Evolutionary conservation across 37 sponge, comb jelly and placozoan species (phyloP).

Genomic region (Bolinopsis microptera): DNA sequence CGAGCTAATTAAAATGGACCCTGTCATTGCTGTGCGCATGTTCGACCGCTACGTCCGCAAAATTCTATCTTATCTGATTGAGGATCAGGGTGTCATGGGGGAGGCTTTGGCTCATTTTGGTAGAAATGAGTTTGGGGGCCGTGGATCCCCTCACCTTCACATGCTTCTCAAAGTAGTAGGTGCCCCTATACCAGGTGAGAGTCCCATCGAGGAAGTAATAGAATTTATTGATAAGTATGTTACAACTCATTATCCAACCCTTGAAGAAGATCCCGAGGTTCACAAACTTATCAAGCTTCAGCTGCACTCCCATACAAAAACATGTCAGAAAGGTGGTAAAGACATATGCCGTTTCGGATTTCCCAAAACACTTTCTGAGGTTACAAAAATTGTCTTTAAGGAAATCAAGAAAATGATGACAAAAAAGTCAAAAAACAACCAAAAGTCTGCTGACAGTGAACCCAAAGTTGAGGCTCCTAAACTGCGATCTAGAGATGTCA

Average conservation of each 20-base stretch:
- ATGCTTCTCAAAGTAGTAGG: not conserved
- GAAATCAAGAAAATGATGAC: not conserved
- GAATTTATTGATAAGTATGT: not conserved
- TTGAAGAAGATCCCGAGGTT: not conserved
- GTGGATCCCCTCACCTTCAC: conserved; percentile 23
- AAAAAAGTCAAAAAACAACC: not conserved
- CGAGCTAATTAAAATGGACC: not conserved
- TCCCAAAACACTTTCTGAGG: not conserved
- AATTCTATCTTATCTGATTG: not conserved
- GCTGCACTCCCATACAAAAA: not conserved
- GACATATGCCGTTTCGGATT: not conserved
- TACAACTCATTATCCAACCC: not conserved
- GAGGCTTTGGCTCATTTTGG: not conserved
- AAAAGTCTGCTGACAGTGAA: not conserved
- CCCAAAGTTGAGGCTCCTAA: not conserved
- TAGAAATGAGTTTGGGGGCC: not conserved
- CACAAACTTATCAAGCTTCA: not conserved
- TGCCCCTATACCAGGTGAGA: not conserved
- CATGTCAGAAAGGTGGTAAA: not conserved
- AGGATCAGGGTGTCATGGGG: not conserved
- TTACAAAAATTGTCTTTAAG: not conserved
- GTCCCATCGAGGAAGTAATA: not conserved
- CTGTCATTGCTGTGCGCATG: not conserved
- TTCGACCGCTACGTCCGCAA: conserved; percentile 2
- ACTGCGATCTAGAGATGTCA: not conserved